Percentiles rank a stretch among this genome's conserved stretches.
Evolutionary conservation across 2,888 invertebrate genomes (phyloP).

Genomic region (Amphipoea oculea): DNA sequence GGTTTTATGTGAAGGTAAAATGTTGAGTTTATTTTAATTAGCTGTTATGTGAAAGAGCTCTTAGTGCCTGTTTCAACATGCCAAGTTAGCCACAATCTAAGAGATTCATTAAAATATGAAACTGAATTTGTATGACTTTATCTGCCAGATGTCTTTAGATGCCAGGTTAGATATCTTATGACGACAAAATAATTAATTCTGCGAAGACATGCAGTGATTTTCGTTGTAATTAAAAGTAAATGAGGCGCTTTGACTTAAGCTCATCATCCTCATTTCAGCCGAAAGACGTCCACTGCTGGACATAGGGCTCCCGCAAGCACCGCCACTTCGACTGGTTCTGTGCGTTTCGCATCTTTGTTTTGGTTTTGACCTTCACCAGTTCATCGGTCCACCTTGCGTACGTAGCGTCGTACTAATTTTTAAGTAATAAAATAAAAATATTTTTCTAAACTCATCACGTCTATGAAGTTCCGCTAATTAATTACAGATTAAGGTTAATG

Average conservation of each 20-base stretch:
- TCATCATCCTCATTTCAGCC: no score
- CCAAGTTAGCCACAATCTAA: neutral
- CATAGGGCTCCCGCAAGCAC: no score
- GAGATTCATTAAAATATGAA: neutral
- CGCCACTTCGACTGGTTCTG: neutral
- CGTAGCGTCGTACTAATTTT: neutral
- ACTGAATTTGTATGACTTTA: neutral
- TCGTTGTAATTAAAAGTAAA: neutral
- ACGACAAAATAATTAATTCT: neutral
- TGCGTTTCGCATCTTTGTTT: neutral
- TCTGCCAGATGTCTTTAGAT: neutral
- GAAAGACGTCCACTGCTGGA: neutral
- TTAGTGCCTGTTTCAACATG: neutral
- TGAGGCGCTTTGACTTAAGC: neutral
- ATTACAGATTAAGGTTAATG: neutral
- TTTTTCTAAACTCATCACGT: neutral
- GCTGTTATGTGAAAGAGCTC: conserved; percentile 23
- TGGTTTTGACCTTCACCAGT: neutral
- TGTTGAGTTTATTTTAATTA: conserved; percentile 56
- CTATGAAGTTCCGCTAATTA: neutral
- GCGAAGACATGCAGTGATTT: neutral
- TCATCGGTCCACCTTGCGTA: neutral
- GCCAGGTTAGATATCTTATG: neutral
- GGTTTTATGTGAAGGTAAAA: conserved; percentile 44
- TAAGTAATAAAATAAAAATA: neutral